These are phyloP conservation scores for Caretta caretta DNA, from an alignment of 2,113 vertebrate genomes.

Conservation along the genomic window DNA sequence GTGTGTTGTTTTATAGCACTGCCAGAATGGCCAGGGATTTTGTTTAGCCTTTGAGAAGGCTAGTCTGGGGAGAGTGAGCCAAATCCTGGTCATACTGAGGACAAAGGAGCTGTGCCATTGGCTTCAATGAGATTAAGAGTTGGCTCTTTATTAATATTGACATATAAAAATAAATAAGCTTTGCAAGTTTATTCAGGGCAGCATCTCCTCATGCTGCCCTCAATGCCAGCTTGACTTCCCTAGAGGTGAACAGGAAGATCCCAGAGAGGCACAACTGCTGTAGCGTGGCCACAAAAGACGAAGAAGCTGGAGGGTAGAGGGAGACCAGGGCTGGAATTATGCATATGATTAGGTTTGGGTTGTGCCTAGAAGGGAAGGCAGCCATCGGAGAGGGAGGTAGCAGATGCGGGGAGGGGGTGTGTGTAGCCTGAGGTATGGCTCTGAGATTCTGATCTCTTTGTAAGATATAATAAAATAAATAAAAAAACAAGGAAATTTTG, in stretches of 20 bases:
- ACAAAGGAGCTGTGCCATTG: constrained; percentile 20
- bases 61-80: not conserved
- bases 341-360: not conserved
- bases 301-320: not conserved
- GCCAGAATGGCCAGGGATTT: constrained; percentile 29
- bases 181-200: constrained; percentile 41
- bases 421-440: not conserved
- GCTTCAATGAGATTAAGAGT: constrained; percentile 35
- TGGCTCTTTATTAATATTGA: constrained; percentile 48
- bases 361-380: not conserved
- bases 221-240: not conserved
- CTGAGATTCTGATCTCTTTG: not conserved
- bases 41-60: constrained; percentile 25
- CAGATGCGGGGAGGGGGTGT: not conserved
- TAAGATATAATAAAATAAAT: not conserved
- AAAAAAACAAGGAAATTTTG: not conserved
- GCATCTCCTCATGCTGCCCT: not conserved
- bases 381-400: not conserved
- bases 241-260: constrained; percentile 53
- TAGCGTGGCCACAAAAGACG: not conserved
- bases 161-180: constrained; percentile 28
- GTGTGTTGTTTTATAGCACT: constrained; percentile 40
- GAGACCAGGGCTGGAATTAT: not conserved
- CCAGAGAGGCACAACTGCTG: not conserved
- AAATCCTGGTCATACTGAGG: not conserved